Conservation (phyloP, 2,888 invertebrate species). For the Drosophila parthenogenetica region DNA sequence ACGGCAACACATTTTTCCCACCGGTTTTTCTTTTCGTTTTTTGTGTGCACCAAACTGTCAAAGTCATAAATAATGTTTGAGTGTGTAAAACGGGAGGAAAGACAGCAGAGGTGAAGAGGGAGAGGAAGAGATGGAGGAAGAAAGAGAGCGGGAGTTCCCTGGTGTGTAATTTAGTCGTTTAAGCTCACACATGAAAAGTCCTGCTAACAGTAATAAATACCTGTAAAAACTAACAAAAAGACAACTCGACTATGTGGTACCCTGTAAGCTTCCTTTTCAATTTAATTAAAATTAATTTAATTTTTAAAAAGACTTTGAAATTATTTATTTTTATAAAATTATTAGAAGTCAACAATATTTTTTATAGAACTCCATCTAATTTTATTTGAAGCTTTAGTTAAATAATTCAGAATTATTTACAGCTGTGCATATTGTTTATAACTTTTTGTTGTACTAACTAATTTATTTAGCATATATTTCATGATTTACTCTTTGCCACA, state of each 20-base stretch:
- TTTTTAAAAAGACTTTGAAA: no score
- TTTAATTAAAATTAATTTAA: no score
- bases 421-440: neutral
- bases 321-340: no score
- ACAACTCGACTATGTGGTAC: neutral
- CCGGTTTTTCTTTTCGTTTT: conserved; percentile 6
- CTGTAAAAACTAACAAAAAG: conserved; percentile 2
- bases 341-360: no score
- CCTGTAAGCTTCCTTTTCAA: no score
- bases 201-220: neutral
- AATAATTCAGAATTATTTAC: neutral
- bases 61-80: conserved; percentile 65
- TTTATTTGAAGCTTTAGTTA: no score
- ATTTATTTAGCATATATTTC: conserved; percentile 3
- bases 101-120: neutral
- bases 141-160: conserved; percentile 31
- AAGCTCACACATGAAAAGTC: conserved; percentile 37
- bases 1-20: conserved; percentile 28
- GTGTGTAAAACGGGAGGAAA: conserved; percentile 6
- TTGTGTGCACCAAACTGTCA: conserved; percentile 57
- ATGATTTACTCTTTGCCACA: neutral
- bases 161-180: conserved; percentile 55
- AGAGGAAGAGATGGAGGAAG: neutral
- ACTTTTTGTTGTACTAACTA: no score
- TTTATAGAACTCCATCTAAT: no score